Percentiles rank a stretch among this genome's conserved stretches.
Conservation (phyloP, 2,797 vertebrate genomes). For the Neosilurus hyrtlii region DNA sequence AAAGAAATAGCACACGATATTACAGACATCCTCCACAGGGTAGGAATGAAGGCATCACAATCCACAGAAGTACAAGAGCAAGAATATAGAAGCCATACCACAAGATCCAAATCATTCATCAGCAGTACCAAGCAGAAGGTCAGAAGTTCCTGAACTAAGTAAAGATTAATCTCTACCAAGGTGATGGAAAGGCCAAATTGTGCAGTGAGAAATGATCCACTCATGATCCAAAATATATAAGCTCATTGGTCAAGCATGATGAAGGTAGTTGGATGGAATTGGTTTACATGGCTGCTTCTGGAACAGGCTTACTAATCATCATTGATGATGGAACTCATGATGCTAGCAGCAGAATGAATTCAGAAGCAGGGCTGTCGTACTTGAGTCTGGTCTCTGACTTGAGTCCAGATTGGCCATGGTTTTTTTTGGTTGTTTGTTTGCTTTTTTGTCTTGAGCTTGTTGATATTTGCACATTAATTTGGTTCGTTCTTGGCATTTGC, state of each 20-base stretch:
- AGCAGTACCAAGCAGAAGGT: neutral
- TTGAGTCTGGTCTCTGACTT: too few species aligned
- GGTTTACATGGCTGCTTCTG: neutral
- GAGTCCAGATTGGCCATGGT: too few species aligned
- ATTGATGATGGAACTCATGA: too few species aligned
- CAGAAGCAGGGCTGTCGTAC: too few species aligned
- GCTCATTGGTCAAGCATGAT: neutral
- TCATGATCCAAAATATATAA: too few species aligned
- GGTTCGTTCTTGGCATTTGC: too few species aligned
- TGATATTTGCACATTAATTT: too few species aligned
- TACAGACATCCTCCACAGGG: neutral
- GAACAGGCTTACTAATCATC: too few species aligned
- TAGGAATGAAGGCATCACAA: neutral
- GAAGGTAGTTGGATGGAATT: neutral
- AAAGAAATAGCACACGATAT: neutral
- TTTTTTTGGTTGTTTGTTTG: too few species aligned
- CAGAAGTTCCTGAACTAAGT: neutral
- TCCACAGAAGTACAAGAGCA: neutral
- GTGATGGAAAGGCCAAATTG: neutral
- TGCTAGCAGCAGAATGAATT: too few species aligned
- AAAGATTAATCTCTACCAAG: neutral
- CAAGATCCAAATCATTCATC: neutral
- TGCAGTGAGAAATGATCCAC: too few species aligned
- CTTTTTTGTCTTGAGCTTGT: too few species aligned
- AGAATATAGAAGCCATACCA: neutral